phyloP scores from a whole-genome alignment of 2,888 invertebrate species.

The Eupithecia vulgata region DNA sequence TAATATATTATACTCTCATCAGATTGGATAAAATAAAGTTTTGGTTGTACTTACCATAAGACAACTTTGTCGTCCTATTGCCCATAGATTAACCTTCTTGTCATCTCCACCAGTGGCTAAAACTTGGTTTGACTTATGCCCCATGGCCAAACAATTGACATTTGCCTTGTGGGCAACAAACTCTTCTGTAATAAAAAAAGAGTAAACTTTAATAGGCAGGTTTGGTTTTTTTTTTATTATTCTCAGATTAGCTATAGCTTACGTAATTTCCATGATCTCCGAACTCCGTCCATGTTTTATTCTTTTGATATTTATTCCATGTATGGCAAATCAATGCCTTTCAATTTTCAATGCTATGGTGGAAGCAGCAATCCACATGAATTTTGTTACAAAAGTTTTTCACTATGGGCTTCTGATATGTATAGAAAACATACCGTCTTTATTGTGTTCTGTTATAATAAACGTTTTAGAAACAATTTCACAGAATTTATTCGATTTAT shows the following conservation, averaged over 20 bases:
- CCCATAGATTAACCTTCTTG: constrained; percentile 98
- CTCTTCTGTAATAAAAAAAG: constrained; percentile 85
- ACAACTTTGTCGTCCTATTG: constrained; percentile 96
- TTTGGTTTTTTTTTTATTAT: background rate
- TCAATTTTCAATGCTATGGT: constrained; percentile 19
- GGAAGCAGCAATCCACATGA: background rate
- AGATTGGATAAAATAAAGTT: background rate
- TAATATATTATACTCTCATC: background rate
- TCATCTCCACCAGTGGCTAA: constrained; percentile 98
- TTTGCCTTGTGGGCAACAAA: constrained; percentile 94
- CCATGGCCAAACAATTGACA: constrained; percentile 94
- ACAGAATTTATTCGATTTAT: constrained; percentile 1
- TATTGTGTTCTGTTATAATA: background rate
- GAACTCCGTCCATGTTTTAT: constrained; percentile 78
- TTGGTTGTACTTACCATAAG: constrained; percentile 89
- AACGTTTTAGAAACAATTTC: constrained; percentile 11
- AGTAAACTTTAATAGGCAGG: background rate
- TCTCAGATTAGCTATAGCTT: constrained; percentile 71
- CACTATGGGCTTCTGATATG: background rate
- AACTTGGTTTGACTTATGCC: constrained; percentile 95
- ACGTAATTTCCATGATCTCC: constrained; percentile 94
- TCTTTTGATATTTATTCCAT: constrained; percentile 54
- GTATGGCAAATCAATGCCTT: constrained; percentile 51
- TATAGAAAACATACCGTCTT: background rate
- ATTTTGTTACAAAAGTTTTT: background rate